Conservation (phyloP, 2,113 vertebrate genomes). For the Chinchilla lanigera region DNA sequence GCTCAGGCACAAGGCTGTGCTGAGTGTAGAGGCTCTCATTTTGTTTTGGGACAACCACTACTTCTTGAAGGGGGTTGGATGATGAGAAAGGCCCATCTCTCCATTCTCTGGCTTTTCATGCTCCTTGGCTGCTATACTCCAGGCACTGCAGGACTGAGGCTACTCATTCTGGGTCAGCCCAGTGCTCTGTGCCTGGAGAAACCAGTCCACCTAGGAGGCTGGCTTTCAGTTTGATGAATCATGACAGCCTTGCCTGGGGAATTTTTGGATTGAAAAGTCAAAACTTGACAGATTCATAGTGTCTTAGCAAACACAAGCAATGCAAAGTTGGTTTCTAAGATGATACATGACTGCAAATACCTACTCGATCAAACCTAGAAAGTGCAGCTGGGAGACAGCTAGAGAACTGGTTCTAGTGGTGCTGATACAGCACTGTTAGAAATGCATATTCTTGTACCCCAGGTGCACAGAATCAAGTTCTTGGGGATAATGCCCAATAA, state of each 20-base stretch:
- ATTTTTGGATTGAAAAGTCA: not conserved
- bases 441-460: not conserved
- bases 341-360: not conserved
- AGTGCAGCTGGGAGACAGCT: not conserved
- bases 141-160: not conserved
- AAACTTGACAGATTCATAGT: not conserved
- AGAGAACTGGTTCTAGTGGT: not conserved
- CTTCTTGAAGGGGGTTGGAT: not conserved
- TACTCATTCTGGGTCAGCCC: not conserved
- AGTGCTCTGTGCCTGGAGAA: not conserved
- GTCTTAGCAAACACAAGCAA: not conserved
- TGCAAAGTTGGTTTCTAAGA: constrained; percentile 3
- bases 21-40: not conserved
- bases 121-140: rapidly evolving
- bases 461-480: not conserved
- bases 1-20: not conserved
- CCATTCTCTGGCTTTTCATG: not conserved
- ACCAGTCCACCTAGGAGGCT: not conserved
- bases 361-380: not conserved
- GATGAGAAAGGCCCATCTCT: not conserved
- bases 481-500: not conserved
- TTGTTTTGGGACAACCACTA: not conserved
- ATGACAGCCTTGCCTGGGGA: not conserved
- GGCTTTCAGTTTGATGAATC: not conserved
- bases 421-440: too few species aligned